phyloP scores from a whole-genome alignment of 2,797 vertebrate genomes.

The Sebastes itinus region DNA sequence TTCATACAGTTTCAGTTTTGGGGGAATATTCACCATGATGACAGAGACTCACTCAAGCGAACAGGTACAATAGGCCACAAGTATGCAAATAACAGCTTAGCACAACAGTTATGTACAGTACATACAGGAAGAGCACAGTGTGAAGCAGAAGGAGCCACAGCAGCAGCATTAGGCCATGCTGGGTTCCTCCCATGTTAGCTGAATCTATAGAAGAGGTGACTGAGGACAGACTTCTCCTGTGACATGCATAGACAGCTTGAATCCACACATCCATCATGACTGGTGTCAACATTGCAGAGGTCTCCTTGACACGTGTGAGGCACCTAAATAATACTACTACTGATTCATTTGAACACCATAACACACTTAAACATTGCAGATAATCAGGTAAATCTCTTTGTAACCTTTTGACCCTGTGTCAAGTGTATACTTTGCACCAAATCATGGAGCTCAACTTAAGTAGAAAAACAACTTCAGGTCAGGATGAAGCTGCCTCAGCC shows the following conservation, averaged over 20 bases:
- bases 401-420: background rate
- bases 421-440: background rate
- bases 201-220: background rate
- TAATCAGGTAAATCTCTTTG: background rate
- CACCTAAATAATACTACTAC: background rate
- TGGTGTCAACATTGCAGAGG: background rate
- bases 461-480: background rate
- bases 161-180: background rate
- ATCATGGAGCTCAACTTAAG: background rate
- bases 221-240: background rate
- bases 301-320: background rate
- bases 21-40: background rate
- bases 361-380: background rate
- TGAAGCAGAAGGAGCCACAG: background rate
- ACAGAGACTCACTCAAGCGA: background rate
- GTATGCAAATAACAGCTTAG: background rate
- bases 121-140: too few species aligned
- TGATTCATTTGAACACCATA: background rate
- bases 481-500: background rate
- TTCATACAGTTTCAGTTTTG: background rate
- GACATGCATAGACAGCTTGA: background rate
- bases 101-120: background rate
- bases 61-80: background rate
- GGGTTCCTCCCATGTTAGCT: background rate
- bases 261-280: background rate